Conservation (phyloP, 2,888 invertebrate species). For the Aradus depressus region DNA sequence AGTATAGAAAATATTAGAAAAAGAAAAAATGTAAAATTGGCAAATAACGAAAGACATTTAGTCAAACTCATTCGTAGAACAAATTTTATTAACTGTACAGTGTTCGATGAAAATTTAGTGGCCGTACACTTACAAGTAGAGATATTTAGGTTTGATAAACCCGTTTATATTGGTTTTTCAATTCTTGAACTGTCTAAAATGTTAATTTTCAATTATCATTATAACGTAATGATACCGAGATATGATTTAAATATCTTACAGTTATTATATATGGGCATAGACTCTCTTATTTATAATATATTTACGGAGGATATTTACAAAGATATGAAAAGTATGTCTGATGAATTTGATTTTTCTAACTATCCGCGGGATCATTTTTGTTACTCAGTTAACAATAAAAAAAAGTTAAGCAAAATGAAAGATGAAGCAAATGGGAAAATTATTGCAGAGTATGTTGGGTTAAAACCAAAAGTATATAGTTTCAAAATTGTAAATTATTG, state of each 20-base stretch:
- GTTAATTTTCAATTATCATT: conserved; percentile 13
- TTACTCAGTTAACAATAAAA: conserved; percentile 26
- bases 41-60: conserved; percentile 6
- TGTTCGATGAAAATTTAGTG: conserved; percentile 10
- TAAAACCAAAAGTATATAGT: conserved; percentile 32
- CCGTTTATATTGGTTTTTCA: too few species aligned
- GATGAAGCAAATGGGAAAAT: conserved; percentile 33
- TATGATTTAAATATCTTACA: neutral
- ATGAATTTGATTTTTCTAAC: too few species aligned
- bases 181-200: too few species aligned
- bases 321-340: too few species aligned
- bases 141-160: too few species aligned
- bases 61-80: conserved; percentile 11
- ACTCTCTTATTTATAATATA: conserved; percentile 13
- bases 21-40: conserved; percentile 11
- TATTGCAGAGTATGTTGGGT: conserved; percentile 34
- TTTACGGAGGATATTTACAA: too few species aligned
- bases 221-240: conserved; percentile 5
- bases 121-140: too few species aligned
- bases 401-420: conserved; percentile 34
- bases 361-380: conserved; percentile 22
- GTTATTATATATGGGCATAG: conserved; percentile 18
- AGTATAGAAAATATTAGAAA: conserved; percentile 32
- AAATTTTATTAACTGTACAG: conserved; percentile 15
- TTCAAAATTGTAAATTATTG: too few species aligned